Evolutionary conservation across 2,797 vertebrate species (phyloP).

Genomic region (Scolopax bukidnonensis): DNA sequence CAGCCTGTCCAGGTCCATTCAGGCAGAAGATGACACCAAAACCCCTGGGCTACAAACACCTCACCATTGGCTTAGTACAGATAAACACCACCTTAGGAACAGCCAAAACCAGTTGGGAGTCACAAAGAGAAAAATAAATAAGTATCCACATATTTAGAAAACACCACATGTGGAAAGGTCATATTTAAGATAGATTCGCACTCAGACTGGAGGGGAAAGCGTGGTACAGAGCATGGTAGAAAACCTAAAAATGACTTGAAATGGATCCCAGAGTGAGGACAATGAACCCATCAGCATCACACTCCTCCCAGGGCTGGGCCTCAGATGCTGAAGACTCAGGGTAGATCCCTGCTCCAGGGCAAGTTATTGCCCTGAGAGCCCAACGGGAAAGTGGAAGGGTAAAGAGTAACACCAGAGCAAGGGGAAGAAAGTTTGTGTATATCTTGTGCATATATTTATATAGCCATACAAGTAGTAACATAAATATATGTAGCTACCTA

Average conservation of each 20-base stretch:
- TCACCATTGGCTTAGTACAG: too few relatives aligned
- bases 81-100: too few relatives aligned
- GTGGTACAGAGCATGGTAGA: background rate
- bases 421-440: background rate
- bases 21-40: too few relatives aligned
- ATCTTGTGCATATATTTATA: background rate
- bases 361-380: background rate
- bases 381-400: background rate
- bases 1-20: too few relatives aligned
- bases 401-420: background rate
- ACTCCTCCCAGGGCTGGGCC: background rate
- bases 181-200: background rate
- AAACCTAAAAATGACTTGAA: background rate
- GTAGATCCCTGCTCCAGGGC: background rate
- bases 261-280: background rate
- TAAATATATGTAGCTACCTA: background rate
- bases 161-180: background rate
- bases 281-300: background rate
- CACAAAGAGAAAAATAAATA: too few relatives aligned
- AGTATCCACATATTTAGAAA: background rate
- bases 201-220: rapidly evolving
- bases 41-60: too few relatives aligned
- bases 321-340: background rate
- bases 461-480: background rate
- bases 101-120: too few relatives aligned